Percentiles rank a stretch among this genome's conserved stretches.
Evolutionary conservation across 2,888 invertebrate species (phyloP).

Genomic region (Phortica magna): DNA sequence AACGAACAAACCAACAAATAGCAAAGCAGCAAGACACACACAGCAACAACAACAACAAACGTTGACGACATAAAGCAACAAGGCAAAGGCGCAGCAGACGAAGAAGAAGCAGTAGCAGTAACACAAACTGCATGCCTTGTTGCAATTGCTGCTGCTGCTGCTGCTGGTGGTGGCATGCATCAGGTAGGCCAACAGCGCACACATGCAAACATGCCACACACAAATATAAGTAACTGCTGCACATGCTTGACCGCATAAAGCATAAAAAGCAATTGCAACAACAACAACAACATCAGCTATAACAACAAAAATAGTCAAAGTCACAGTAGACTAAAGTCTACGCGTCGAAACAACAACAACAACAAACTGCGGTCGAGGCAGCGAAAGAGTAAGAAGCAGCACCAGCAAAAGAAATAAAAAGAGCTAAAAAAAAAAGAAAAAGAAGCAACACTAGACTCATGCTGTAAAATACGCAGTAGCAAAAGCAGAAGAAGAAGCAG

Average conservation of each 20-base stretch:
- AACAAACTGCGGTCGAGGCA: not conserved
- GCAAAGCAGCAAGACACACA: slow-evolving; percentile 4
- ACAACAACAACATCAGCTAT: slow-evolving; percentile 46
- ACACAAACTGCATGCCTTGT: slow-evolving; percentile 13
- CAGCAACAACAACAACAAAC: slow-evolving; percentile 33
- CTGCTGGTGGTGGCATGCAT: slow-evolving; percentile 1
- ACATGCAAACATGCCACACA: slow-evolving; percentile 31
- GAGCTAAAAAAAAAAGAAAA: not conserved
- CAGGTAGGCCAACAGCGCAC: slow-evolving; percentile 18
- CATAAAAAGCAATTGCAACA: slow-evolving; percentile 65
- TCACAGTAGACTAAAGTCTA: not conserved
- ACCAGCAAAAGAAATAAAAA: slow-evolving; percentile 8
- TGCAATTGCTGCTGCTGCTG: slow-evolving; percentile 4
- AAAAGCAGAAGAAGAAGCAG: not conserved
- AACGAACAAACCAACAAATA: slow-evolving; percentile 41
- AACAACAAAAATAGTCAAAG: slow-evolving; percentile 47
- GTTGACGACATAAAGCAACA: not conserved
- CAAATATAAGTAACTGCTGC: slow-evolving; percentile 45
- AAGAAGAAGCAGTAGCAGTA: not conserved
- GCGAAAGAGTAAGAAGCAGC: not conserved
- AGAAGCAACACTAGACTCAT: too few species aligned
- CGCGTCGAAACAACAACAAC: not conserved
- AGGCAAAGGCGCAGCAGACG: not conserved
- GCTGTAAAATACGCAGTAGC: not conserved
- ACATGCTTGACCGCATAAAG: slow-evolving; percentile 74